Base-by-base conservation (phyloP, 2,888 invertebrate species). In the Priocnemis perturbator region DNA sequence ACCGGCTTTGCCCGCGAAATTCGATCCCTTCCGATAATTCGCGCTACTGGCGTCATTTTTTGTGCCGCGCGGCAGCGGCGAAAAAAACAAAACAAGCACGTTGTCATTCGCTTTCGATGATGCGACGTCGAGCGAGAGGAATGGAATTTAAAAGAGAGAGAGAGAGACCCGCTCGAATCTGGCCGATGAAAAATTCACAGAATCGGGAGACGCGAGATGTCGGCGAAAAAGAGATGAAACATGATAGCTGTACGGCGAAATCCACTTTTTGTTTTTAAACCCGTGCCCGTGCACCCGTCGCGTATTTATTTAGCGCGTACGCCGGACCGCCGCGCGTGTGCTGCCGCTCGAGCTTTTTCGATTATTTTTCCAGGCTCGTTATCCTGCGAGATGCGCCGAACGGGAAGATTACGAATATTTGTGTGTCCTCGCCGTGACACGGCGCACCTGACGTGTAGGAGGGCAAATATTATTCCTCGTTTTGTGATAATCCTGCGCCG, bases 391-490 rank as follows among this genome's bases (percentile, higher is more conserved):
- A 52, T 57, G 59, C 58, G 60, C 63, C 59, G 66, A 61, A 62
- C 37, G 63, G 59, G 68, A 48, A 65, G 78, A 76, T 76, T 75
- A 77, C 69, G 73, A 64, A 65, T 73, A 73, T 79, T 78, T 78
- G 60, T 79, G 64, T 77, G 64, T 70, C 73, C 63, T 70, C 64
- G 71, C 74, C 64, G 66, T 48, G 62, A 67, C 58, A 58, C 19
- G 50, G 60, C 60, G 50, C 37, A 37, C 37, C 37, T 37, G 37
- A 37, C 60, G 60, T 69, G 58, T 26, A 63, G 64, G 64, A 68
- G 55, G 74, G 37, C 2, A 11, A 71, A 74, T 61, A 59, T 73
- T 69, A 3, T 61, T 11, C 30, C 37, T 44, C 37, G 50, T 11
- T 11, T 48, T 61, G 48, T 9, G 37, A 37, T 11, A 11, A 37